Evolutionary conservation across 2,888 invertebrate species (phyloP).

Genomic region (Lucinisca nassula): DNA sequence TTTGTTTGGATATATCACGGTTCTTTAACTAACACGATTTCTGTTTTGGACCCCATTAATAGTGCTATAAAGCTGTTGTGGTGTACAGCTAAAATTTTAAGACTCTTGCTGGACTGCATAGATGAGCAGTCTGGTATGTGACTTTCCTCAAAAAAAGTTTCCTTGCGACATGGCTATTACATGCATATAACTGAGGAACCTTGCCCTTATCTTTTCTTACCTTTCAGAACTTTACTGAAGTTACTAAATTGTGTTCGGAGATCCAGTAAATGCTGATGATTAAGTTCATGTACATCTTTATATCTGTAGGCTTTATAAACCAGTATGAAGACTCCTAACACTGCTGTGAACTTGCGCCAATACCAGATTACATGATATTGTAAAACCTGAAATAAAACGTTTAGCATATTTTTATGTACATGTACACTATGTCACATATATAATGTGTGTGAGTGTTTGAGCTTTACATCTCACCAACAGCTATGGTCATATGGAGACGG

Average conservation of each 20-base stretch:
- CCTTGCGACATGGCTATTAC: neutral
- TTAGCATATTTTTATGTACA: too few relatives aligned
- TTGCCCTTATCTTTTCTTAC: neutral
- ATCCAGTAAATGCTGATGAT: constrained; percentile 88
- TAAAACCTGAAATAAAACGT: constrained; percentile 82
- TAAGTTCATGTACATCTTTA: constrained; percentile 88
- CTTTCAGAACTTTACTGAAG: constrained; percentile 58
- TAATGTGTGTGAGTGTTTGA: too few relatives aligned
- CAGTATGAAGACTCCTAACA: constrained; percentile 86
- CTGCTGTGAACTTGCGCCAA: constrained; percentile 88
- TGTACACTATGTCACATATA: too few relatives aligned
- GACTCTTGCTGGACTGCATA: too few relatives aligned
- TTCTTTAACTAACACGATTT: too few relatives aligned
- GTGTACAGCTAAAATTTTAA: too few relatives aligned
- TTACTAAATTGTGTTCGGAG: constrained; percentile 88
- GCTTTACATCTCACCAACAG: too few relatives aligned
- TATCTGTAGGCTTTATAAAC: constrained; percentile 87
- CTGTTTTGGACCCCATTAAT: too few relatives aligned
- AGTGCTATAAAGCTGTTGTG: too few relatives aligned
- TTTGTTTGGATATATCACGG: too few relatives aligned
- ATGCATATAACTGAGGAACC: too few relatives aligned
- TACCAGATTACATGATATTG: constrained; percentile 89
- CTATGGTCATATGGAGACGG: too few relatives aligned
- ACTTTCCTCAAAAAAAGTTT: neutral
- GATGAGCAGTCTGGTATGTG: neutral